These are phyloP conservation scores for Stenichneumon culpator DNA, from an alignment of 2,888 invertebrate genomes.

Conservation along the genomic window DNA sequence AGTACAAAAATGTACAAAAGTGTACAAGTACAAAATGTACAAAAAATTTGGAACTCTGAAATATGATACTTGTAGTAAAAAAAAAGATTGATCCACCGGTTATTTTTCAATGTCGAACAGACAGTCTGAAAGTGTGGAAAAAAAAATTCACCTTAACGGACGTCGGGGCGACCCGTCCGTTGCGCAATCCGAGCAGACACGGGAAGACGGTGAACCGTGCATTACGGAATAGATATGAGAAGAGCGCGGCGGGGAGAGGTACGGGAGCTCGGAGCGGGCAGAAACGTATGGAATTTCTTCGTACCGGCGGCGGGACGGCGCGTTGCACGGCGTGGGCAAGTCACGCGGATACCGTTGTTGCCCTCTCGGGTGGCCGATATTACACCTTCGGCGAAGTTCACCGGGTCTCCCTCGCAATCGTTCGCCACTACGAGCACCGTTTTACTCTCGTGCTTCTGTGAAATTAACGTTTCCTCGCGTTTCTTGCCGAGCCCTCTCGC, in stretches of 20 bases:
- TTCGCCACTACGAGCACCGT: conserved; percentile 57
- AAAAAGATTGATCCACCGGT: not conserved
- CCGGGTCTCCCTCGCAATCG: conserved; percentile 49
- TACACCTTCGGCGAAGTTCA: conserved; percentile 67
- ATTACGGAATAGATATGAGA: conserved; percentile 21
- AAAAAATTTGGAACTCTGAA: too few species aligned
- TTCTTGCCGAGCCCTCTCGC: conserved; percentile 43
- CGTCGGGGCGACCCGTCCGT: not conserved
- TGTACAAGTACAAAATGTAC: too few species aligned
- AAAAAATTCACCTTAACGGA: not conserved
- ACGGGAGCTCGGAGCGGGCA: conserved; percentile 39
- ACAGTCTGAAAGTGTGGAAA: not conserved
- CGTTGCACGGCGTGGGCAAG: conserved; percentile 47
- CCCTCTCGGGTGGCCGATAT: conserved; percentile 67
- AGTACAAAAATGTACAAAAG: too few species aligned
- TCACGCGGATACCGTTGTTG: conserved; percentile 67
- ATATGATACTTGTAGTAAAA: too few species aligned
- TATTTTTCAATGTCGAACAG: not conserved
- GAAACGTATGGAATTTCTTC: conserved; percentile 57
- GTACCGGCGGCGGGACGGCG: conserved; percentile 29
- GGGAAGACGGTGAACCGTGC: not conserved
- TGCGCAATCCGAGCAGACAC: not conserved
- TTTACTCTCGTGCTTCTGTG: conserved; percentile 62
- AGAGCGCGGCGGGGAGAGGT: conserved; percentile 33
- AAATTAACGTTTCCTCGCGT: conserved; percentile 67